Conservation (phyloP, 2,888 invertebrate genomes). For the Oeneis ivallda region DNA sequence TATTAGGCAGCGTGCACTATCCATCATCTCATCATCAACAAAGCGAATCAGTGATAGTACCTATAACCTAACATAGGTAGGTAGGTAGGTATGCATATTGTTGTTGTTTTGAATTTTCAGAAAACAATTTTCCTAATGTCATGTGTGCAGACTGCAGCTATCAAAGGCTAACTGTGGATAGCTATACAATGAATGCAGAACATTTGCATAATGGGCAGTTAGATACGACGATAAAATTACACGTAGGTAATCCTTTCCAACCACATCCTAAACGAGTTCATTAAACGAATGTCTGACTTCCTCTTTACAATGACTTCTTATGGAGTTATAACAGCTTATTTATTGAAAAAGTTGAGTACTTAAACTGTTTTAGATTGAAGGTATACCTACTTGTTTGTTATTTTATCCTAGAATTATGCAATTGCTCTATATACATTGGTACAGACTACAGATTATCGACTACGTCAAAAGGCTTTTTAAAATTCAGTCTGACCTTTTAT, state of each 20-base stretch:
- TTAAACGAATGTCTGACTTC: conserved; percentile 19
- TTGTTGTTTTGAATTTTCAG: background rate
- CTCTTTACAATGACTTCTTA: conserved; percentile 18
- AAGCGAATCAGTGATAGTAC: too few species aligned
- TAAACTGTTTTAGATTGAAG: too few species aligned
- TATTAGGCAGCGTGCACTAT: too few species aligned
- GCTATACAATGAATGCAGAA: conserved; percentile 11
- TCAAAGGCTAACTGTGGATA: background rate
- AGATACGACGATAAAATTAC: conserved; percentile 24
- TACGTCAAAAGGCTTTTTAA: too few species aligned
- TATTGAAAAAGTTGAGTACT: too few species aligned
- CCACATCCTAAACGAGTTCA: conserved; percentile 31
- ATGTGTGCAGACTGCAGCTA: background rate
- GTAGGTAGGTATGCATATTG: background rate
- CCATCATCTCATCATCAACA: too few species aligned
- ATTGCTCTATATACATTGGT: too few species aligned
- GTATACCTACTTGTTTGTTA: too few species aligned
- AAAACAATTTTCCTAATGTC: background rate
- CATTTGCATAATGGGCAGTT: conserved; percentile 20
- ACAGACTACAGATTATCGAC: too few species aligned
- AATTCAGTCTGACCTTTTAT: too few species aligned
- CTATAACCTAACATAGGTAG: background rate
- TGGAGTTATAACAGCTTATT: background rate
- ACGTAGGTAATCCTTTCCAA: conserved; percentile 21
- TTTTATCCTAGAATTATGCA: too few species aligned